Percentiles rank a stretch among this genome's conserved stretches.
These are phyloP conservation scores for Hipparchia sbordonii DNA, from an alignment of 2,888 invertebrate species.

Conservation along the genomic window DNA sequence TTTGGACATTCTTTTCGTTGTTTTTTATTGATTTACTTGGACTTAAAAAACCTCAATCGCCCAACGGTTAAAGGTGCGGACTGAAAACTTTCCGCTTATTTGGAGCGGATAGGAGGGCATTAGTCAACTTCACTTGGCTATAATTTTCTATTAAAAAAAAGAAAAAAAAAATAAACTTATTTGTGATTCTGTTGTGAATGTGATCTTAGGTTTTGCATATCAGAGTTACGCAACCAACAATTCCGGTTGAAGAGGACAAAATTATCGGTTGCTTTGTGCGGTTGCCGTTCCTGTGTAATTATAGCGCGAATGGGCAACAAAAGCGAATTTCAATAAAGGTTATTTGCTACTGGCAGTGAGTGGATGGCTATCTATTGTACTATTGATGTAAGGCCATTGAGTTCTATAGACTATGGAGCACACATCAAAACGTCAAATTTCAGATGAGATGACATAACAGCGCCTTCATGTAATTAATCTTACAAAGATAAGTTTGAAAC, in stretches of 20 bases:
- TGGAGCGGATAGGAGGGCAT: too few relatives aligned
- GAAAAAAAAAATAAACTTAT: neutral
- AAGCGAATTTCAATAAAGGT: slow-evolving; percentile 42
- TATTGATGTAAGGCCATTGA: slow-evolving; percentile 1
- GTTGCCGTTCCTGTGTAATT: slow-evolving; percentile 54
- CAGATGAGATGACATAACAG: neutral
- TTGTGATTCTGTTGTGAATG: neutral
- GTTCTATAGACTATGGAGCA: neutral
- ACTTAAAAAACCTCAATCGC: too few relatives aligned
- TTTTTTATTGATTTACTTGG: too few relatives aligned
- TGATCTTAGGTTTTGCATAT: neutral
- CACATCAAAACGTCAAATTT: neutral
- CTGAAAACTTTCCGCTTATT: too few relatives aligned
- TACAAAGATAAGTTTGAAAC: too few relatives aligned
- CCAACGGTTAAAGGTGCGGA: too few relatives aligned
- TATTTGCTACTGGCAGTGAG: slow-evolving; percentile 37
- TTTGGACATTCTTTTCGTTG: too few relatives aligned
- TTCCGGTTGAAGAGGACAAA: slow-evolving; percentile 43
- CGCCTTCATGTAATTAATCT: neutral
- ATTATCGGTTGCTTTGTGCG: slow-evolving; percentile 55
- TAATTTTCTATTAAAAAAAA: too few relatives aligned
- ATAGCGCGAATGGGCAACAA: slow-evolving; percentile 49
- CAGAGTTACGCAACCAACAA: slow-evolving; percentile 39
- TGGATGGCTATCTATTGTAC: slow-evolving; percentile 35
- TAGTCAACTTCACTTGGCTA: too few relatives aligned